Evolutionary conservation across 2,113 vertebrate species (phyloP).

Genomic region (Gracilinanus agilis): DNA sequence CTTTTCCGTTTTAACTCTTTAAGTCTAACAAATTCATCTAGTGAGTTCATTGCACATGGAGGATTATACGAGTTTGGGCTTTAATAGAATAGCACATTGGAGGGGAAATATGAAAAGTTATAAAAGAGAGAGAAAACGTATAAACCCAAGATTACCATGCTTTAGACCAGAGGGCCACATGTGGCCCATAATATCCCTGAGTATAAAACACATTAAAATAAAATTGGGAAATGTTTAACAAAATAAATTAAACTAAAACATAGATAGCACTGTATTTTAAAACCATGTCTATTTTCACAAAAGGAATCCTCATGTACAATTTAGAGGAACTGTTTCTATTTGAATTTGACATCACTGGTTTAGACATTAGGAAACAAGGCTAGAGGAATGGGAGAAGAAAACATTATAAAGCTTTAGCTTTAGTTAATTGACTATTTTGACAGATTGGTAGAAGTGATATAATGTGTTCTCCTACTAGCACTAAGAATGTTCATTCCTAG

Average conservation of each 20-base stretch:
- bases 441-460: neutral
- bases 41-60: conserved; percentile 9
- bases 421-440: neutral
- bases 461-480: neutral
- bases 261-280: neutral
- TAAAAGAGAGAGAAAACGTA: neutral
- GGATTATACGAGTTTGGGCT: neutral
- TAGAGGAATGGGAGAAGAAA: neutral
- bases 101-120: neutral
- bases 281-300: neutral
- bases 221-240: neutral
- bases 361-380: neutral
- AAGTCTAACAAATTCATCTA: neutral
- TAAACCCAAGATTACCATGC: neutral
- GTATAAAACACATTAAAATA: neutral
- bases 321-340: neutral
- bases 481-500: neutral
- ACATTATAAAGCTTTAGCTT: neutral
- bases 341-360: neutral
- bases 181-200: neutral
- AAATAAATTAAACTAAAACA: neutral
- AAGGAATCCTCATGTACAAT: neutral
- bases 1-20: conserved; percentile 1
- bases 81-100: neutral
- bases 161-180: neutral